Base-by-base conservation (phyloP, 2,113 vertebrate species). In the Carlito syrichta region DNA sequence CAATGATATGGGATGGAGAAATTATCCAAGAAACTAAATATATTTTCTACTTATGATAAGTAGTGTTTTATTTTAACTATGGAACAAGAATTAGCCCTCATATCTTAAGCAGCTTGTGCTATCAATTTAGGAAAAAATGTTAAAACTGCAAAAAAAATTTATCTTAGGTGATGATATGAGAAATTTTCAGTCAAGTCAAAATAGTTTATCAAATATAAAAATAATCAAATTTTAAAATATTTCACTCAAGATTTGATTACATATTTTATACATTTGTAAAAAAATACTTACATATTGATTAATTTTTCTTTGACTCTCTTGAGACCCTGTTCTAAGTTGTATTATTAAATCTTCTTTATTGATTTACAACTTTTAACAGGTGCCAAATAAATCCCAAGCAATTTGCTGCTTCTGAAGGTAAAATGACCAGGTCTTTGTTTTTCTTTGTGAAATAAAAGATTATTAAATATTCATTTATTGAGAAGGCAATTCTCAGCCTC, bases 391-490 rank as follows among this genome's bases (percentile, higher is more conserved):
- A n/a, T 71, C 43, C 16, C 58, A 69, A 94, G 43, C 5, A 85
- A 0, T 95, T 73, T 38, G 81, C 93, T 54, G 94, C 63, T 96
- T 95, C 40, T 92, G 30, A 19, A 73, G 40, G 5, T 11, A 94
- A 76, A 88, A 87, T 94, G 43, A 77, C 27, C 78, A 52, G 52
- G 11, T 84, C 30, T 74, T 6, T 45, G 62, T 4, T 60, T 50
- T 1, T 8, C 7, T 23, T 20, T 94, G 52, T 96, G 56, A 88
- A 19, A 56, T 95, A 78, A 78, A 86, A 30, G 43, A 87, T 73
- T 71, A 87, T 96, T 69, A 97, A 97, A 78, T 62, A 43, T 32
- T 83, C 60, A 82, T 82, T 38, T 50, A 74, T 91, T 85, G 22
- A 83, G 69, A 96, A 96, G 66, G 2, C 27, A 96, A 2, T 32